Conservation (phyloP, 1,140 invertebrate genomes). For the Brachionus rotundiformis region DNA sequence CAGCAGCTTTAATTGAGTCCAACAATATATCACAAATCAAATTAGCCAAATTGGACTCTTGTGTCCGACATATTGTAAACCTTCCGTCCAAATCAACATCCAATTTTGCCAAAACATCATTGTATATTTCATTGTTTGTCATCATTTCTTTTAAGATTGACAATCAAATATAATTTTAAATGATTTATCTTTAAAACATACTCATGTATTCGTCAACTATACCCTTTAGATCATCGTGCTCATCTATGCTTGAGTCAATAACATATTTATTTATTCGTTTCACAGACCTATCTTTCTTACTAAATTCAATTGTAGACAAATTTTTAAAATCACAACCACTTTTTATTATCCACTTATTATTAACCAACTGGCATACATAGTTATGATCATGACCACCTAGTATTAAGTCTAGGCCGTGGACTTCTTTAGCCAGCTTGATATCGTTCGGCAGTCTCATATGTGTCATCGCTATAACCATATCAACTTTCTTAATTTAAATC, state of each 20-base stretch:
- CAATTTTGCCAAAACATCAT: slow-evolving; percentile 76
- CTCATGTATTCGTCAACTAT: slow-evolving; percentile 39
- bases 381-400: slow-evolving; percentile 63
- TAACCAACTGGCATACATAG: slow-evolving; percentile 58
- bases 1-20: slow-evolving; percentile 74
- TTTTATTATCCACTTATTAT: slow-evolving; percentile 40
- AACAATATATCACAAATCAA: slow-evolving; percentile 84
- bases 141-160: not conserved
- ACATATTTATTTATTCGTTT: slow-evolving; percentile 46
- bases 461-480: slow-evolving; percentile 83
- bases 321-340: slow-evolving; percentile 34
- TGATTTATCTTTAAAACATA: not conserved
- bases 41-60: slow-evolving; percentile 76
- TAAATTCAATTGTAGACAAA: slow-evolving; percentile 8
- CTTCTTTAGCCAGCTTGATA: slow-evolving; percentile 75
- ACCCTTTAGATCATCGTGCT: slow-evolving; percentile 7
- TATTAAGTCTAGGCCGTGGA: slow-evolving; percentile 73
- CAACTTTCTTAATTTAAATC: slow-evolving; percentile 68
- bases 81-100: slow-evolving; percentile 79
- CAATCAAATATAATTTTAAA: not conserved
- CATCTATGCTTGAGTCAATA: not conserved
- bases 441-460: slow-evolving; percentile 89
- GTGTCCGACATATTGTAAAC: slow-evolving; percentile 75
- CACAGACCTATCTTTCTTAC: not conserved
- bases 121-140: slow-evolving; percentile 69